phyloP scores from a whole-genome alignment of 1,140 invertebrate genomes.

The Psix sp. region DNA sequence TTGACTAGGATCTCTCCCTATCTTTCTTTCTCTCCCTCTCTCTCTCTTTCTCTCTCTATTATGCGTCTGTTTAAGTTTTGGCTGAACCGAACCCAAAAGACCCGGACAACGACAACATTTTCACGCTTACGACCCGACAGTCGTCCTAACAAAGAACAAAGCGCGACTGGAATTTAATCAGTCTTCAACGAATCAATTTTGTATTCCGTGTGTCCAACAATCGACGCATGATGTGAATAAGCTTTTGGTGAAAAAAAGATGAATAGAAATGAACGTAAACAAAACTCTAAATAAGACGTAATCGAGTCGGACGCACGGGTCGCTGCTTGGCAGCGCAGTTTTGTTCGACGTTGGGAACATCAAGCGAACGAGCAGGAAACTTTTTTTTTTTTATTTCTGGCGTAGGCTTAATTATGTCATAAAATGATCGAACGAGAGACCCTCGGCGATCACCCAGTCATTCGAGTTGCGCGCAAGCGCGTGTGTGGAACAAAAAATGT shows the following conservation, averaged over 20 bases:
- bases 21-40: not conserved
- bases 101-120: no score
- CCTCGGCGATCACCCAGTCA: no score
- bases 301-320: no score
- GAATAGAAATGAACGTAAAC: not conserved
- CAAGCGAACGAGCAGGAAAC: conserved; percentile 12
- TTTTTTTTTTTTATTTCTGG: no score
- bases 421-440: conserved; percentile 15
- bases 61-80: no score
- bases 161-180: conserved; percentile 11
- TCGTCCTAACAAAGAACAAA: conserved; percentile 29
- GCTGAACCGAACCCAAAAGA: no score
- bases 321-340: no score
- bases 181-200: not conserved
- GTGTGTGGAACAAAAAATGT: conserved; percentile 9
- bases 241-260: no score
- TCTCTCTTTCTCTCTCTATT: not conserved
- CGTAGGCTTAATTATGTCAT: conserved; percentile 38
- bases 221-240: not conserved
- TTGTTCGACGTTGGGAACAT: no score
- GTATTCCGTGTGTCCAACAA: not conserved
- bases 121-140: no score
- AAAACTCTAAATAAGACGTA: no score
- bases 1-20: conserved; percentile 56
- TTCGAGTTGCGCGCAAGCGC: conserved; percentile 10